Base-by-base conservation (phyloP, 2,113 vertebrate genomes). In the Echinops telfairi region DNA sequence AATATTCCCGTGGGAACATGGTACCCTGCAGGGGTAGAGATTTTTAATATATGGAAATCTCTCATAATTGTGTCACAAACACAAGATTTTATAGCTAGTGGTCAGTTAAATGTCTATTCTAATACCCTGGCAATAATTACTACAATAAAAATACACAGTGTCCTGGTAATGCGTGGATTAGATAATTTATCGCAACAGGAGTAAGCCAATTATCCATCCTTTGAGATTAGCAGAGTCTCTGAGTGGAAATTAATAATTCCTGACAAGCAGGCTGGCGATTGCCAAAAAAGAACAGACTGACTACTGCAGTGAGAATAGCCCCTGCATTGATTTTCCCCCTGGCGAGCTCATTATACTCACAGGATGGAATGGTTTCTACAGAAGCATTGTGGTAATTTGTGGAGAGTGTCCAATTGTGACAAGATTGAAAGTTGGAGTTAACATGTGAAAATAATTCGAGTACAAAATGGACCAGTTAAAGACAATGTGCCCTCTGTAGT, bases 171-270 rank as follows among this genome's bases (percentile, higher is more conserved):
- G 38, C 64, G 6, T 53, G 76, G 78, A 71, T 53, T 43, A 33
- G 81, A 77, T 5, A 87, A 2, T 81, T 81, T 84, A 84, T 91
- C 53, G 68, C n/a, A 87, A 83, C 73, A 86, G 38, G 17, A 80
- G 47, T 81, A 91, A 96, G 14, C 22, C 85, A 82, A 85, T 89
- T 90, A 91, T 40, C 43, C 38, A 33, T 83, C 64, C 43, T 91
- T 62, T 40, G 60, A 91, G 81, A 84, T 91, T 89, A 86, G n/a
- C 40, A 83, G 81, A 88, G 90, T 76, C 8, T 88, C 33, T 94
- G 68, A 86, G 76, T 5, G 33, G 36, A 90, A 70, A 88, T 84
- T 23, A 90, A 58, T 76, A 83, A 36, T 93, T 83, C 15, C 25
- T 66, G 38, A 81, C 68, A 80, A 93, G 2, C 66, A 64, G 20